A percentile compares a stretch with the other conserved stretches of the same genome.
Evolutionary conservation across 2,888 invertebrate genomes (phyloP).

Genomic region (Sipha maydis): DNA sequence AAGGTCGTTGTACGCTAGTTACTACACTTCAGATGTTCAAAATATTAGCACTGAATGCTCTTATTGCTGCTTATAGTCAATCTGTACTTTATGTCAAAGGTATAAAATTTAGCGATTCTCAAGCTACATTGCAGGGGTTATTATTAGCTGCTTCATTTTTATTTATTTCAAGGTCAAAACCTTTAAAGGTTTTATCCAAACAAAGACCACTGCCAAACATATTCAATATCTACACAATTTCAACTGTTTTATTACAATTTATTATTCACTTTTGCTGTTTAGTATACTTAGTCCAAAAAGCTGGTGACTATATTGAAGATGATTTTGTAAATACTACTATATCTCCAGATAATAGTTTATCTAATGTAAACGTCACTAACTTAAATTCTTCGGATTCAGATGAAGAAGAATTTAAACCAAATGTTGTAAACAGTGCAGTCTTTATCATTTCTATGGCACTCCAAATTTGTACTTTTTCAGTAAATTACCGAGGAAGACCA

Average conservation of each 20-base stretch:
- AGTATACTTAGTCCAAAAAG: constrained; percentile 87
- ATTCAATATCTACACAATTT: constrained; percentile 96
- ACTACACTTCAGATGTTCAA: constrained; percentile 99
- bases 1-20: constrained; percentile 97
- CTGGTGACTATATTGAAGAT: constrained; percentile 67
- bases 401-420: constrained; percentile 89
- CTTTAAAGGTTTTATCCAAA: constrained; percentile 89
- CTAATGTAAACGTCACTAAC: constrained; percentile 1
- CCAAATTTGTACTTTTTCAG: constrained; percentile 97
- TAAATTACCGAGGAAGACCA: constrained; percentile 98
- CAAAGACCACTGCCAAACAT: constrained; percentile 97
- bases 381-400: constrained; percentile 68
- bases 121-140: constrained; percentile 96
- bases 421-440: constrained; percentile 95
- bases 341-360: neutral
- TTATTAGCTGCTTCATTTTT: constrained; percentile 96
- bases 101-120: constrained; percentile 96
- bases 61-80: constrained; percentile 97
- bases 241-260: constrained; percentile 95
- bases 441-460: constrained; percentile 97
- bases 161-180: constrained; percentile 96
- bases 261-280: constrained; percentile 92
- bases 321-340: constrained; percentile 9
- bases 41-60: constrained; percentile 96
- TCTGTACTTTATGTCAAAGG: constrained; percentile 98